These are phyloP conservation scores for Drosophila setosimentum DNA, from an alignment of 2,888 invertebrate species.

Conservation along the genomic window DNA sequence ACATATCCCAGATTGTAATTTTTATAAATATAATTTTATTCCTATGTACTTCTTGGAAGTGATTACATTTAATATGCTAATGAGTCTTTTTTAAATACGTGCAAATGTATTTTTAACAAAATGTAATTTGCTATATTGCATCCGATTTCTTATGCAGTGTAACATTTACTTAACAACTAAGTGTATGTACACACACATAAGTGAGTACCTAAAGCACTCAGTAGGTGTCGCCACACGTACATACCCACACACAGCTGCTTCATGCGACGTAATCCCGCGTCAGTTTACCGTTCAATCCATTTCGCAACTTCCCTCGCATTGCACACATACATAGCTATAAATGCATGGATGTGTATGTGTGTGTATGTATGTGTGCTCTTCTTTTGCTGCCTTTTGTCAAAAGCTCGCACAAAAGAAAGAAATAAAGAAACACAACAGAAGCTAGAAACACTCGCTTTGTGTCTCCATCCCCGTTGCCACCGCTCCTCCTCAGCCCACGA, in stretches of 20 bases:
- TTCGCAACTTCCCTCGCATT: conserved; percentile 59
- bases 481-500: conserved; percentile 33
- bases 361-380: conserved; percentile 34
- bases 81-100: background rate
- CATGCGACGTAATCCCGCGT: conserved; percentile 52
- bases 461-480: conserved; percentile 19
- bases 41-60: background rate
- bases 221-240: conserved; percentile 11
- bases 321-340: conserved; percentile 16
- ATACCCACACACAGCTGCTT: conserved; percentile 1
- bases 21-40: background rate
- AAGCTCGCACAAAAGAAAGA: conserved; percentile 12
- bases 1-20: background rate
- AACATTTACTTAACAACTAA: conserved; percentile 18
- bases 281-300: conserved; percentile 64
- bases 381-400: conserved; percentile 52
- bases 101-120: background rate
- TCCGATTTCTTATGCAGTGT: background rate
- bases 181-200: conserved; percentile 11
- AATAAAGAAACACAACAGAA: conserved; percentile 23
- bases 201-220: conserved; percentile 19
- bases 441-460: conserved; percentile 28
- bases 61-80: background rate
- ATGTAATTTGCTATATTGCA: background rate
- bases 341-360: conserved; percentile 7